Evolutionary conservation across 2,888 invertebrate species (phyloP), one percentile per base, ranked within the genome.

Genomic region (Stegana nigrithorax): DNA sequence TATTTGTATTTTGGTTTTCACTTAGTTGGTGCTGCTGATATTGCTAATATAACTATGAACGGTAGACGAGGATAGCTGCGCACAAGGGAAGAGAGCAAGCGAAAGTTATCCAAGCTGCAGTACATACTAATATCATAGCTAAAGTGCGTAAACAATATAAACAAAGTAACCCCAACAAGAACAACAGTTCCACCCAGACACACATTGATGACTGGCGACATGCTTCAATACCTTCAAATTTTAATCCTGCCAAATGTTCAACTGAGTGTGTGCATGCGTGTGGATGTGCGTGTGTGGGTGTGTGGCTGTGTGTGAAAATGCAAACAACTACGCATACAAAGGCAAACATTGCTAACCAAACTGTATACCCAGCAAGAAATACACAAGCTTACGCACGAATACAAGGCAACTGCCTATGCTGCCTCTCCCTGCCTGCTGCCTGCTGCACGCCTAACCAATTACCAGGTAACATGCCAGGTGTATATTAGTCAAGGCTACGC

Each of bases 61-160:
- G n/a, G n/a, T n/a, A n/a, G n/a, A n/a, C n/a, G 14, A 10, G n/a
- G n/a, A 17, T 47, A 23, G 8, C 7, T 60, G 68, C 61, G 26
- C 64, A 66, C 62, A n/a, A n/a, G n/a, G n/a, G n/a, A n/a, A n/a
- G n/a, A n/a, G n/a, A 60, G 56, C 62, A 55, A 73, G 5, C n/a
- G 39, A n/a, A 14, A 10, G 39, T 39, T 39, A 39, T 39, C 69
- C 61, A 68, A 61, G 64, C 63, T 68, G 72, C 72, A 78, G 68
- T 65, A 63, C 68, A 69, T 59, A 70, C 75, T 81, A 81, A 75
- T 77, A 78, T 78, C 81, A 81, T 83, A 82, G 82, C 80, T 75
- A 76, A 81, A 83, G 80, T 83, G 79, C 73, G 80, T 75, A 77
- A 82, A 80, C 81, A 82, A 80, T 73, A 67, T 73, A 73, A 81